Evolutionary conservation across 2,113 vertebrate genomes (phyloP).

Genomic region (Plectropomus leopardus): DNA sequence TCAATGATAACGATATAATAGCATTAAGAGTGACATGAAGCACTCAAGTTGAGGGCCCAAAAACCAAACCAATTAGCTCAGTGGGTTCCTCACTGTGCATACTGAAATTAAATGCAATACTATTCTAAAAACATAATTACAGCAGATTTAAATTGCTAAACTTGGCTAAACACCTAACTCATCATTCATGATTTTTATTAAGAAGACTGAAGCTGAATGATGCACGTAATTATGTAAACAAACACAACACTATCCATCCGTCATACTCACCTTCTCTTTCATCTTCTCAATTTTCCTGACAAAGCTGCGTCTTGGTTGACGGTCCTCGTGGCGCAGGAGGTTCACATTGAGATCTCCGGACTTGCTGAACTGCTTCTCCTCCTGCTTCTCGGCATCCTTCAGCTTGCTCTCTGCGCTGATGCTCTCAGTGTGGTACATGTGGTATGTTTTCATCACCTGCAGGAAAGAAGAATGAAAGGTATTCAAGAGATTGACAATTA

Average conservation of each 20-base stretch:
- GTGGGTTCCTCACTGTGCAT: background rate
- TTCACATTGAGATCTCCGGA: slow-evolving; percentile 94
- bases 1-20: background rate
- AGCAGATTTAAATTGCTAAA: background rate
- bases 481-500: background rate
- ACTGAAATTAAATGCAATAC: background rate
- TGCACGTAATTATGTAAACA: background rate
- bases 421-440: slow-evolving; percentile 99
- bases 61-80: too few relatives aligned
- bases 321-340: slow-evolving; percentile 94
- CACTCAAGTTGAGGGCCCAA: slow-evolving; percentile 2
- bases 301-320: slow-evolving; percentile 92
- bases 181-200: slow-evolving; percentile 7
- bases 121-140: background rate
- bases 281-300: slow-evolving; percentile 94
- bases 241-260: background rate
- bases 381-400: slow-evolving; percentile 98
- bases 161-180: slow-evolving; percentile 8
- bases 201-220: background rate
- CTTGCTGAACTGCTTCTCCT: slow-evolving; percentile 98
- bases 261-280: slow-evolving; percentile 84
- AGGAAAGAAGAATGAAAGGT: background rate
- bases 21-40: background rate
- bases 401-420: slow-evolving; percentile 98
- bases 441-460: slow-evolving; percentile 99